Percentiles rank a stretch among this genome's conserved stretches.
Conservation (phyloP, 1,140 invertebrate genomes). For the Drosophila burlai region DNA sequence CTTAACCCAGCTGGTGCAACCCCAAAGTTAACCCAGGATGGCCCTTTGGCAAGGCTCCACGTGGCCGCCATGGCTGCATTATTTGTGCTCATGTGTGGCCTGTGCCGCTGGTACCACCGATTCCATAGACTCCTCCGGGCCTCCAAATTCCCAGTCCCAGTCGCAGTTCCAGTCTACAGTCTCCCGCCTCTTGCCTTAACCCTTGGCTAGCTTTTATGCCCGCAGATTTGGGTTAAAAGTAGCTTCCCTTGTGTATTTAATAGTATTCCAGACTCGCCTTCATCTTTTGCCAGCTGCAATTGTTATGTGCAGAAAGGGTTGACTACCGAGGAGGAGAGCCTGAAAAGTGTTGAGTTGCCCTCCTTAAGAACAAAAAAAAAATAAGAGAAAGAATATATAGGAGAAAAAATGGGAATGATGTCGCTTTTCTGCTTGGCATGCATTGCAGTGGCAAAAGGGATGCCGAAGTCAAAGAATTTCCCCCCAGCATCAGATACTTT, state of each 20-base stretch:
- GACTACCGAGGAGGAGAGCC: background rate
- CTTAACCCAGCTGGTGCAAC: constrained; percentile 5
- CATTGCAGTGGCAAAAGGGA: constrained; percentile 28
- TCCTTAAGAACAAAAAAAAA: constrained; percentile 15
- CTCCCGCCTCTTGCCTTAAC: constrained; percentile 13
- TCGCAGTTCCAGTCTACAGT: background rate
- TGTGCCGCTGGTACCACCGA: constrained; percentile 27
- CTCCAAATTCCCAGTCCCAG: constrained; percentile 8
- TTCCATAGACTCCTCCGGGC: constrained; percentile 7
- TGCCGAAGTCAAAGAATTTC: constrained; percentile 40
- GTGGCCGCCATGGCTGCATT: constrained; percentile 62
- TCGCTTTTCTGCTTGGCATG: constrained; percentile 37
- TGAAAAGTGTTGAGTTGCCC: constrained; percentile 8
- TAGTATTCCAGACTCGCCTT: constrained; percentile 61
- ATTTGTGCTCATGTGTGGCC: constrained; percentile 74
- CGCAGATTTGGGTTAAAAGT: constrained; percentile 83
- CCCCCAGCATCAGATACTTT: constrained; percentile 39
- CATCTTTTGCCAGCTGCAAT: constrained; percentile 41
- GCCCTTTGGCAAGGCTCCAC: constrained; percentile 73
- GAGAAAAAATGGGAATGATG: constrained; percentile 11
- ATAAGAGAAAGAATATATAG: background rate
- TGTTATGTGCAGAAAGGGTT: constrained; percentile 19
- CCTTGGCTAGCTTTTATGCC: constrained; percentile 67
- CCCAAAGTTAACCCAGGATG: constrained; percentile 36
- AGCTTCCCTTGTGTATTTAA: constrained; percentile 81